Percentiles rank a stretch among this genome's conserved stretches.
phyloP scores from a whole-genome alignment of 2,113 vertebrate genomes.

The Urocitellus parryii region DNA sequence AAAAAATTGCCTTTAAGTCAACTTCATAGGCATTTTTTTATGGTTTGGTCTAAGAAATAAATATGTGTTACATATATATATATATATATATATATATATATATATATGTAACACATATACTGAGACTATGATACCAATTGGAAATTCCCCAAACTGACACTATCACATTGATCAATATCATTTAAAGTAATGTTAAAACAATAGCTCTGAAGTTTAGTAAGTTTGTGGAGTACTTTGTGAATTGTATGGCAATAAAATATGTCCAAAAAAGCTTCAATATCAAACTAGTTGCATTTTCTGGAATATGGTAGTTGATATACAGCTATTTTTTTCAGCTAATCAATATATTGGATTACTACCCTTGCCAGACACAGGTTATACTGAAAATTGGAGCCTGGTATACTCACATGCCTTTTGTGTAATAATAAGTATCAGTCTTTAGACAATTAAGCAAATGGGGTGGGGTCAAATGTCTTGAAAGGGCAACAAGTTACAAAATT shows the following conservation, averaged over 20 bases:
- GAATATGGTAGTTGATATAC: background rate
- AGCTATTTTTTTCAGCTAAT: conserved; percentile 2
- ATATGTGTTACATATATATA: too few species aligned
- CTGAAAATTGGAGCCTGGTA: background rate
- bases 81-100: background rate
- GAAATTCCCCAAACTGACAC: background rate
- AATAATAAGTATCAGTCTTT: background rate
- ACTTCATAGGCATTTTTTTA: background rate
- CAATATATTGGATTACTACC: background rate
- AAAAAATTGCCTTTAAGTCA: conserved; percentile 15
- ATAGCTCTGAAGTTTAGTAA: background rate
- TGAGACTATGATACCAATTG: background rate
- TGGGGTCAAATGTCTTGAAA: background rate
- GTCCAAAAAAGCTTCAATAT: conserved; percentile 19
- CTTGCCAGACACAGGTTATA: background rate
- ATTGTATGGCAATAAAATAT: conserved; percentile 48
- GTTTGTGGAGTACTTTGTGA: background rate
- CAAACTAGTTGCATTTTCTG: conserved; percentile 28
- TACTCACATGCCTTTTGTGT: background rate
- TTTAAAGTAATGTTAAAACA: conserved; percentile 44
- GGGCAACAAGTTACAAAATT: background rate
- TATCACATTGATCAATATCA: background rate
- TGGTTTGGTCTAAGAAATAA: background rate
- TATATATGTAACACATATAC: background rate
- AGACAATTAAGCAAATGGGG: conserved; percentile 43